Evolutionary conservation across 2,888 invertebrate species (phyloP).

Genomic region (Shargacucullia verbasci): DNA sequence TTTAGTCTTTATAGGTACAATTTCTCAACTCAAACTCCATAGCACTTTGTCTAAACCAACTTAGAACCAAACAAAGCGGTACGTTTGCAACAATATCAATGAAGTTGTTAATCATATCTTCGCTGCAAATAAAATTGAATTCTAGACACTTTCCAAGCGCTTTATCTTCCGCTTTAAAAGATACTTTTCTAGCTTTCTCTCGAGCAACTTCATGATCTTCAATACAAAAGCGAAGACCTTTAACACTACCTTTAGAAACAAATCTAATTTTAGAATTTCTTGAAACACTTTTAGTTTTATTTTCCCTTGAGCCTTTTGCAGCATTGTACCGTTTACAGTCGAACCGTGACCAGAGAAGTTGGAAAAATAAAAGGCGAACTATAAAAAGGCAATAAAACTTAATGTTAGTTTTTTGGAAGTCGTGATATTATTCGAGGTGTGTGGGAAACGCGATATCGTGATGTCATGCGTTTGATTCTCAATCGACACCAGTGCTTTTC

Average conservation of each 20-base stretch:
- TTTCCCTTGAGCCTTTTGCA: constrained; percentile 39
- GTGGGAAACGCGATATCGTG: constrained; percentile 25
- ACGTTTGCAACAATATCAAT: background rate
- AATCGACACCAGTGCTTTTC: too few species aligned
- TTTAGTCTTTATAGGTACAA: too few species aligned
- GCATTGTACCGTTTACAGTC: constrained; percentile 42
- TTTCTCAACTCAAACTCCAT: too few species aligned
- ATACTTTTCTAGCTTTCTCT: background rate
- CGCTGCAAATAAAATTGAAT: constrained; percentile 6
- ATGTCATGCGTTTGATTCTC: constrained; percentile 21
- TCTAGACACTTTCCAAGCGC: background rate
- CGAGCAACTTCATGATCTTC: too few species aligned
- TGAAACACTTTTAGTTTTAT: constrained; percentile 40
- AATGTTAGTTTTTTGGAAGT: constrained; percentile 40
- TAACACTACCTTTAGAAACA: constrained; percentile 32
- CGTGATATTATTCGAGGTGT: constrained; percentile 32
- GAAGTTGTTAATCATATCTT: background rate
- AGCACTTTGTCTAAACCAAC: too few species aligned
- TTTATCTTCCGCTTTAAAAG: background rate
- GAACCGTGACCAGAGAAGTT: constrained; percentile 44
- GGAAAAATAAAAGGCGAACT: constrained; percentile 43
- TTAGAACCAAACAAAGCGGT: background rate
- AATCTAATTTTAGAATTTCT: constrained; percentile 49
- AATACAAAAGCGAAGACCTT: constrained; percentile 7
- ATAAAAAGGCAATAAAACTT: constrained; percentile 46